Evolutionary conservation across 2,888 invertebrate species (phyloP), one percentile per base, ranked within the genome.

Genomic region (Trachelus iudaicus): DNA sequence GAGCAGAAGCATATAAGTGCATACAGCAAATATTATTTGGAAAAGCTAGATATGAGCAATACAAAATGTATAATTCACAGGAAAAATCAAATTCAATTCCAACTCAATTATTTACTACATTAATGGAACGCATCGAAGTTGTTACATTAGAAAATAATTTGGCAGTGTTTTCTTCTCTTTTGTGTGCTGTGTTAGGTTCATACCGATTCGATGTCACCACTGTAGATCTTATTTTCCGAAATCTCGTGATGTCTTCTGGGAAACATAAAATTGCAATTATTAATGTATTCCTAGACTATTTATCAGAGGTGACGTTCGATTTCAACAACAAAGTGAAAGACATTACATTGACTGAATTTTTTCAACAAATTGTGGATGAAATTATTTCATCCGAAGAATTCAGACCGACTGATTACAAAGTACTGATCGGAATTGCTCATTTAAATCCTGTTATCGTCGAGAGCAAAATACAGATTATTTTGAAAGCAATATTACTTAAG

Each of bases 381-480:
- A 83, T 87, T 69, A 76, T 89, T 69, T 77, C 68, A 3, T 76
- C 78, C 1, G 76, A 87, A 69, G 31, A 73, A 35, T 78, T 87
- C 15, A 81, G 73, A 15, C 33, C 31, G 1, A 56, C 73, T 12
- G 87, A 88, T 76, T 90, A 87, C 71, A 78, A 85, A 2, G 77
- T 88, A 76, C 77, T 91, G 1, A 75, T 78, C 40, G 81, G 80
- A 40, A 83, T 91, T 69, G 81, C 87, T 9, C 79, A 82, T 76
- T 82, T 89, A 3, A 91, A 91, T 87, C 89, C 90, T 75, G 75
- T 89, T 3, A 81, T 90, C 34, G 80, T 90, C 37, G 90, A 90
- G 78, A 85, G 80, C 30, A 86, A 85, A 69, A 82, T 85, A 31
- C 83, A 86, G 68, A 78, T 73, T n/a, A 85, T 90, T 69, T 79